phyloP scores from a whole-genome alignment of 1,140 invertebrate species.

The Onthophagus taurus region DNA sequence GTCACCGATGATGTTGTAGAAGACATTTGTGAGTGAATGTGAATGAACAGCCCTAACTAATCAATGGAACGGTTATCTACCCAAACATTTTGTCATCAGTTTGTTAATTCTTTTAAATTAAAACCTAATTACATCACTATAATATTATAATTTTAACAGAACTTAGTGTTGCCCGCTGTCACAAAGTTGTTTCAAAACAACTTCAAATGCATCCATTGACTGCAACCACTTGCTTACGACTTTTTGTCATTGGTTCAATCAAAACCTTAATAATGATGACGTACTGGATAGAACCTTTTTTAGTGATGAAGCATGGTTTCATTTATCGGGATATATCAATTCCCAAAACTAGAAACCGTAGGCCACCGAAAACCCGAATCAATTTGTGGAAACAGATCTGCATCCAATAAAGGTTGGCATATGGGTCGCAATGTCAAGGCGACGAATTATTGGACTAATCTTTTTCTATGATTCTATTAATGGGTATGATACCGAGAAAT shows the following conservation, averaged over 20 bases:
- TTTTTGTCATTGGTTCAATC: slow-evolving; percentile 5
- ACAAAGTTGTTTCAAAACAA: background rate
- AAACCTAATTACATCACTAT: background rate
- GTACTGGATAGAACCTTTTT: background rate
- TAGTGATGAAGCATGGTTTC: slow-evolving; percentile 8
- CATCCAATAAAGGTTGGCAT: slow-evolving; percentile 14
- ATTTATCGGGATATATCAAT: slow-evolving; percentile 11
- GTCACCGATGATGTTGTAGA: slow-evolving; percentile 5
- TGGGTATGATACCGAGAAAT: no score
- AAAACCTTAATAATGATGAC: slow-evolving; percentile 6
- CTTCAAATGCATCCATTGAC: background rate
- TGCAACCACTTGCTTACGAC: background rate
- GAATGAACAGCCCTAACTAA: slow-evolving; percentile 11
- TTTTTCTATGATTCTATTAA: no score
- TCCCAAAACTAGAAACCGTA: slow-evolving; percentile 5
- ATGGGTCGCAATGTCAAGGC: slow-evolving; percentile 14
- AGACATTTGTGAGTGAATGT: slow-evolving; percentile 2
- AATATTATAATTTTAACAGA: background rate
- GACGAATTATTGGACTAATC: slow-evolving; percentile 11
- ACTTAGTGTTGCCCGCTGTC: background rate
- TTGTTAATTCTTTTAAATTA: background rate
- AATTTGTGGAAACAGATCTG: slow-evolving; percentile 12
- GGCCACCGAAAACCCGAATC: slow-evolving; percentile 8
- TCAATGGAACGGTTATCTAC: background rate
- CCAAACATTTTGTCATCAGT: no score